Conservation (phyloP, 2,888 invertebrate genomes). For the Xestia sexstrigata region DNA sequence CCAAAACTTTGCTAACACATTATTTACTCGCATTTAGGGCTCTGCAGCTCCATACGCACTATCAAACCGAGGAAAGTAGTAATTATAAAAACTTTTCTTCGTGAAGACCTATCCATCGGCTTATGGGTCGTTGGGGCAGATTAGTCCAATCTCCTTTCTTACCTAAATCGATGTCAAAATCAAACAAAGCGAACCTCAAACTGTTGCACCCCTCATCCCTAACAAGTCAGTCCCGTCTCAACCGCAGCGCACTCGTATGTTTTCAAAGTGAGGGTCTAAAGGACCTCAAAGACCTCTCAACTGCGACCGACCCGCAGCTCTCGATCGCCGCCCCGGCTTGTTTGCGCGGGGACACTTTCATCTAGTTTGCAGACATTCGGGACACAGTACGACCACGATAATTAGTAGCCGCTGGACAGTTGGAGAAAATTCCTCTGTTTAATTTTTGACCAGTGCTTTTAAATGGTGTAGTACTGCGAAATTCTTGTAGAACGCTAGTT, state of each 20-base stretch:
- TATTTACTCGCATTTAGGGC: not conserved
- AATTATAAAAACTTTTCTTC: not conserved
- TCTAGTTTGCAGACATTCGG: slow-evolving; percentile 45
- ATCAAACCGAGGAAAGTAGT: not conserved
- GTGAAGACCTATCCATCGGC: not conserved
- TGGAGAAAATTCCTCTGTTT: slow-evolving; percentile 12
- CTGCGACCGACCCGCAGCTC: slow-evolving; percentile 61
- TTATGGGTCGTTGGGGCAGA: not conserved
- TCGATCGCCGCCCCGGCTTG: slow-evolving; percentile 43
- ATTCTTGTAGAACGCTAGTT: not conserved
- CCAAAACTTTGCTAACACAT: not conserved
- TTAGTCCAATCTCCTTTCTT: not conserved
- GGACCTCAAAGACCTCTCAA: slow-evolving; percentile 49
- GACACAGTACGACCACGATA: slow-evolving; percentile 23
- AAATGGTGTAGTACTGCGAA: not conserved
- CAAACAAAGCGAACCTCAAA: not conserved
- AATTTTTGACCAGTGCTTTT: slow-evolving; percentile 10
- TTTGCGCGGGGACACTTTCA: slow-evolving; percentile 60
- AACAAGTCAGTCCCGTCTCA: slow-evolving; percentile 25
- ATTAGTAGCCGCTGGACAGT: slow-evolving; percentile 10
- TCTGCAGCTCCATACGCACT: not conserved
- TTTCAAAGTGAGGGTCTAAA: slow-evolving; percentile 38
- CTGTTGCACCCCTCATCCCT: not conserved
- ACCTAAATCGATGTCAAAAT: not conserved
- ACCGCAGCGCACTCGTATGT: slow-evolving; percentile 33